Base-by-base conservation (phyloP, 2,888 invertebrate species). In the Caenorhabditis macrosperma region DNA sequence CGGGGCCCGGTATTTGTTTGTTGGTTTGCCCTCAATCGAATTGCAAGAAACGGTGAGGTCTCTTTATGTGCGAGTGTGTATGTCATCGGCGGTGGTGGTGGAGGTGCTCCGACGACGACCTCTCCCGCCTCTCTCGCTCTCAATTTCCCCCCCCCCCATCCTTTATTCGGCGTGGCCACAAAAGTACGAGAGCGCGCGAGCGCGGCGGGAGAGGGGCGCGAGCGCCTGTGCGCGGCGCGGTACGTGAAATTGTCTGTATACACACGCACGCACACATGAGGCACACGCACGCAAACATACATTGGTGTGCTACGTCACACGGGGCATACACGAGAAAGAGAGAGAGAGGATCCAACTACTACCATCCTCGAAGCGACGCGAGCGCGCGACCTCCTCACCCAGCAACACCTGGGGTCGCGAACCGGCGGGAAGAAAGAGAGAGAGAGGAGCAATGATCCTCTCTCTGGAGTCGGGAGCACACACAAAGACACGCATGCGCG, bases 191-290 rank as follows among this genome's bases (percentile, higher is more conserved):
- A 54, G 63, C n/a, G 33, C 5, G 55, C 41, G 71, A 41, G 63
- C 61, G 71, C 35, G 30, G 24, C 46, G 48, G 24, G 35, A 55
- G 55, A 33, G 72, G n/a, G 72, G 72, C 63, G 72, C 72, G 72
- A 72, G 72, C 72, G 72, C 72, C 72, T 72, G 72, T 72, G 72
- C 72, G 72, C 72, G 72, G 72, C 75, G 75, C 75, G 75, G 72
- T 72, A 72, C 72, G 72, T 72, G 72, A 72, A 72, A 72, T 63
- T 64, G 72, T 72, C 72, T 72, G 72, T 72, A 72, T 72, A 72
- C 72, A 72, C 72, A 72, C 72, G 72, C 72, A 72, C 63, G 64
- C 72, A 72, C 75, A 67, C 60, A 67, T 67, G 60, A 67, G 75
- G 67, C 75, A 75, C 75, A 75, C 74, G 66, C 74, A 75, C 74